Percentiles rank a stretch among this genome's conserved stretches.
These are phyloP conservation scores for Pyrrhosoma nymphula DNA, from an alignment of 2,888 invertebrate genomes.

Conservation along the genomic window DNA sequence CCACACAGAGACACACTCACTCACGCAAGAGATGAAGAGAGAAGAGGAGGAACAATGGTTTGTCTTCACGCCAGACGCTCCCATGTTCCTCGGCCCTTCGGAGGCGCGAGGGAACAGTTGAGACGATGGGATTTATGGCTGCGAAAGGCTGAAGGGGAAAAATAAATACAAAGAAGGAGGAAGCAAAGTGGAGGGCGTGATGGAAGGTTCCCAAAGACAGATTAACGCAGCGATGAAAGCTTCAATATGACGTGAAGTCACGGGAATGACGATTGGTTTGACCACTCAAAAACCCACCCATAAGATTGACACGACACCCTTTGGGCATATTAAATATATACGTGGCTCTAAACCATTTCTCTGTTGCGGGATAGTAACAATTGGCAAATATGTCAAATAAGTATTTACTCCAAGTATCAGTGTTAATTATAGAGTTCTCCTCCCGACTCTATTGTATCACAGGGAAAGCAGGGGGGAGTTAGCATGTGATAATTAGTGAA, in stretches of 20 bases:
- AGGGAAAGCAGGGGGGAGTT: too few species aligned
- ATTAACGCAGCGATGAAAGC: not conserved
- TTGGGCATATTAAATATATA: too few species aligned
- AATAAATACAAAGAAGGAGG: not conserved
- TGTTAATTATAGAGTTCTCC: too few species aligned
- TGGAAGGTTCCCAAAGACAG: not conserved
- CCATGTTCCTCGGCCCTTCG: slow-evolving; percentile 8
- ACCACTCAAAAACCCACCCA: not conserved
- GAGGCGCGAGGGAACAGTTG: slow-evolving; percentile 1
- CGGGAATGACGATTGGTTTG: not conserved
- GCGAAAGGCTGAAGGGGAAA: not conserved
- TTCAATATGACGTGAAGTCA: not conserved
- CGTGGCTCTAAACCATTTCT: too few species aligned
- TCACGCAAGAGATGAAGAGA: not conserved
- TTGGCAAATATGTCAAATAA: too few species aligned
- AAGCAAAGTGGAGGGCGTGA: not conserved
- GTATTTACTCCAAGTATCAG: too few species aligned
- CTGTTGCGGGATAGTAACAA: too few species aligned
- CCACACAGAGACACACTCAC: too few species aligned
- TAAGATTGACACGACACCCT: not conserved
- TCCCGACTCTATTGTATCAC: too few species aligned
- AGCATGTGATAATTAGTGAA: too few species aligned
- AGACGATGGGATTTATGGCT: not conserved
- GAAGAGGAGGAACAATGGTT: slow-evolving; percentile 41
- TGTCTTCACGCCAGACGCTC: slow-evolving; percentile 54